Conservation (phyloP, 2,113 vertebrate species). For the Amphiprion percula region DNA sequence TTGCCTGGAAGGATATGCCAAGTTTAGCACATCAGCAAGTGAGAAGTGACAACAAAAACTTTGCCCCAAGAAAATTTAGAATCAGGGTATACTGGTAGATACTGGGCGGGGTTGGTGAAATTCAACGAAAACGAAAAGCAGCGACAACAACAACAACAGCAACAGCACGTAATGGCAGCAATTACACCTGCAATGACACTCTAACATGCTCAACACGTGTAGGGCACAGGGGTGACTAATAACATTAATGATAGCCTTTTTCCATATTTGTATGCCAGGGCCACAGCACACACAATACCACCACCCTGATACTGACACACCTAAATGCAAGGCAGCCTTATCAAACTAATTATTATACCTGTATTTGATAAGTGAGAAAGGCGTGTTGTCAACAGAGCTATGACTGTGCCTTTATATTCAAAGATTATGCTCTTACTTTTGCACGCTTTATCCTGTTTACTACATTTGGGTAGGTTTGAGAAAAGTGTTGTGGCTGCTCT, state of each 20-base stretch:
- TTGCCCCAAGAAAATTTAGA: not conserved
- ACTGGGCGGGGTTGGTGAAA: not conserved
- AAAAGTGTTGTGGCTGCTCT: not conserved
- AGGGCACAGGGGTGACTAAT: not conserved
- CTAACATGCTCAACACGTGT: slow-evolving; percentile 3
- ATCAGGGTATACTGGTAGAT: slow-evolving; percentile 3
- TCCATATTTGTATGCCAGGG: not conserved
- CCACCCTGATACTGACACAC: slow-evolving; percentile 1
- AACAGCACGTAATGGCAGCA: not conserved
- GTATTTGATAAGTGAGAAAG: not conserved
- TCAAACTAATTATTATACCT: not conserved
- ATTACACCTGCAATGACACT: slow-evolving; percentile 8
- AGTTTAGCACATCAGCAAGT: not conserved
- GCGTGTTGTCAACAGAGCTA: not conserved
- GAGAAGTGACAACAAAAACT: not conserved
- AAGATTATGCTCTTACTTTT: not conserved
- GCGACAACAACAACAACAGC: not conserved
- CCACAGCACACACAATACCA: not conserved
- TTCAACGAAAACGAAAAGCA: not conserved
- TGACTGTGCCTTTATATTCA: not conserved
- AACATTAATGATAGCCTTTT: not conserved
- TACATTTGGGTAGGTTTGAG: not conserved
- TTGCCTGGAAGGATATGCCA: not conserved
- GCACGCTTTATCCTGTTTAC: not conserved
- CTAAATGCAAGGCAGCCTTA: not conserved